phyloP scores from a whole-genome alignment of 2,888 invertebrate species.

The Habrosyne pyritoides region DNA sequence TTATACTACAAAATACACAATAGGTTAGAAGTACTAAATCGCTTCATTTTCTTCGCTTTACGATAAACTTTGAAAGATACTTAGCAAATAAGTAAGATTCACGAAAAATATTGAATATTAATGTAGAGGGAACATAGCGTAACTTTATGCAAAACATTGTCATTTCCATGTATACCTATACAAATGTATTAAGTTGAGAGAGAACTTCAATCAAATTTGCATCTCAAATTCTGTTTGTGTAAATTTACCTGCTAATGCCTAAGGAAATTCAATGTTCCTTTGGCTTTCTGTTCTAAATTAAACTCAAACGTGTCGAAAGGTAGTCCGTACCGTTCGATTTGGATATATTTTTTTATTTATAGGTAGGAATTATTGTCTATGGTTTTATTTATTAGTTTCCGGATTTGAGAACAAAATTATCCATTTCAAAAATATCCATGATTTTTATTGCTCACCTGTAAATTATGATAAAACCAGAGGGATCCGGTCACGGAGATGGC shows the following conservation, averaged over 20 bases:
- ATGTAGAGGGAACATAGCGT: neutral
- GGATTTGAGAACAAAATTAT: neutral
- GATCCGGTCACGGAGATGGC: slow-evolving; percentile 88
- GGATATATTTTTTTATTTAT: neutral
- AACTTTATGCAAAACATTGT: slow-evolving; percentile 6
- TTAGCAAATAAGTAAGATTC: too few species aligned
- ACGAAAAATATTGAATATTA: neutral
- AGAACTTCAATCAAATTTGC: slow-evolving; percentile 6
- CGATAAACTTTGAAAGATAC: too few species aligned
- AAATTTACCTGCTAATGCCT: slow-evolving; percentile 3
- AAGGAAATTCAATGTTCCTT: neutral
- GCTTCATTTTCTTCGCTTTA: neutral
- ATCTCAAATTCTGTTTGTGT: slow-evolving; percentile 5
- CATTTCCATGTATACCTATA: slow-evolving; percentile 2
- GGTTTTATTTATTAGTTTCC: too few species aligned
- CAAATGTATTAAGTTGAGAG: slow-evolving; percentile 4
- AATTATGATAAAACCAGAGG: slow-evolving; percentile 92
- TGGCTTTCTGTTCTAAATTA: neutral
- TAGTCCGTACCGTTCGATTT: too few species aligned
- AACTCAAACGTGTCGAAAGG: neutral
- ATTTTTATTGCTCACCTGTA: slow-evolving; percentile 85
- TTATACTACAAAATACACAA: too few species aligned
- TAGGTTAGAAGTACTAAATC: too few species aligned
- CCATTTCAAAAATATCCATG: neutral
- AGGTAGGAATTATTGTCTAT: neutral